Evolutionary conservation across 1,140 invertebrate species (phyloP).

Genomic region (Lepeophtheirus salmonis): DNA sequence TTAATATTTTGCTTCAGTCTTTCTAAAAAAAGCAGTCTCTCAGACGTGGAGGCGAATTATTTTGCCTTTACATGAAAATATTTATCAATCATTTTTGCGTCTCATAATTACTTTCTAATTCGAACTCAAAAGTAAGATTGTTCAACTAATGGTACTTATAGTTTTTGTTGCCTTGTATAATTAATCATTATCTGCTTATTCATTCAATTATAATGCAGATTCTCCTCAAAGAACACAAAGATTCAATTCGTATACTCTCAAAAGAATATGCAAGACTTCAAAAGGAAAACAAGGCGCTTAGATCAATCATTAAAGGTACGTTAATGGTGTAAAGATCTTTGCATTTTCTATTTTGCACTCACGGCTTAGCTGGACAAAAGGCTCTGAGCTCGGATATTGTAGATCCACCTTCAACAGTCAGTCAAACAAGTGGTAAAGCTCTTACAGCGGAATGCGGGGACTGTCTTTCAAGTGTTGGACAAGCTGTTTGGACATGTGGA

Average conservation of each 20-base stretch:
- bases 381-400: not conserved
- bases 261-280: constrained; percentile 8
- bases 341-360: too few relatives aligned
- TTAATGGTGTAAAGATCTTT: not conserved
- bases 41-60: too few relatives aligned
- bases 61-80: too few relatives aligned
- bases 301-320: constrained; percentile 1
- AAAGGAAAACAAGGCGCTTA: constrained; percentile 2
- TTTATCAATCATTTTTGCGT: too few relatives aligned
- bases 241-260: constrained; percentile 11
- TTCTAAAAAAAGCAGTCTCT: too few relatives aligned
- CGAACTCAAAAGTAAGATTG: too few relatives aligned
- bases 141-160: too few relatives aligned
- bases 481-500: constrained; percentile 11
- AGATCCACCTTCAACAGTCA: not conserved
- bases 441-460: constrained; percentile 10
- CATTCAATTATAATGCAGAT: not conserved
- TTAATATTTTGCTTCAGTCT: too few relatives aligned
- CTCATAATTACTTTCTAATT: too few relatives aligned
- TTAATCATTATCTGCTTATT: not conserved
- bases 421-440: not conserved
- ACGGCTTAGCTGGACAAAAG: not conserved
- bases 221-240: constrained; percentile 17
- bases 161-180: too few relatives aligned
- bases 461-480: not conserved